Evolutionary conservation across 2,113 vertebrate genomes (phyloP).

Genomic region (Bubo bubo): DNA sequence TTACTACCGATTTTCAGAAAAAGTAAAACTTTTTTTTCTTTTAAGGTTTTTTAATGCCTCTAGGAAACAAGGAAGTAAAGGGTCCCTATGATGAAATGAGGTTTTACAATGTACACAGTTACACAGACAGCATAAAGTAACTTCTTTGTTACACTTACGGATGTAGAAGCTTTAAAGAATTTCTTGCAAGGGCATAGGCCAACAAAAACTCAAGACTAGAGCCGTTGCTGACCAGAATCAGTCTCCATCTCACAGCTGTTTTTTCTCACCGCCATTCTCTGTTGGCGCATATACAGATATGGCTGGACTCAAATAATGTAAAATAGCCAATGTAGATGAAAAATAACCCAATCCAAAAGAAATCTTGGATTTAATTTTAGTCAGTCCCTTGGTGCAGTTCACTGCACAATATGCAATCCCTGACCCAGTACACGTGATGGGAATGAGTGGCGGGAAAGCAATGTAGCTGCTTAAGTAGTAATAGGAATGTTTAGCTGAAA

Average conservation of each 20-base stretch:
- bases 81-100: neutral
- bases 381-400: neutral
- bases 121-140: neutral
- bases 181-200: neutral
- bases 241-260: neutral
- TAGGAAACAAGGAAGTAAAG: neutral
- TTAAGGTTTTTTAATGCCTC: neutral
- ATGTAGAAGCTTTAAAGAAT: neutral
- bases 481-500: neutral
- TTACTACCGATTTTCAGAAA: neutral
- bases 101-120: neutral
- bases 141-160: neutral
- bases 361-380: neutral
- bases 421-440: neutral
- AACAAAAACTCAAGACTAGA: neutral
- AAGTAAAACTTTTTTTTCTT: neutral
- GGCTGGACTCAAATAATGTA: neutral
- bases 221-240: neutral
- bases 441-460: neutral
- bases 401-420: neutral
- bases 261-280: neutral
- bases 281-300: neutral
- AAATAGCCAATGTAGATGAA: neutral
- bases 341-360: neutral
- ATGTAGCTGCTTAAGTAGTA: neutral